Base-by-base conservation (phyloP, 92 coral and sea anemone species). In the Metridium senile region DNA sequence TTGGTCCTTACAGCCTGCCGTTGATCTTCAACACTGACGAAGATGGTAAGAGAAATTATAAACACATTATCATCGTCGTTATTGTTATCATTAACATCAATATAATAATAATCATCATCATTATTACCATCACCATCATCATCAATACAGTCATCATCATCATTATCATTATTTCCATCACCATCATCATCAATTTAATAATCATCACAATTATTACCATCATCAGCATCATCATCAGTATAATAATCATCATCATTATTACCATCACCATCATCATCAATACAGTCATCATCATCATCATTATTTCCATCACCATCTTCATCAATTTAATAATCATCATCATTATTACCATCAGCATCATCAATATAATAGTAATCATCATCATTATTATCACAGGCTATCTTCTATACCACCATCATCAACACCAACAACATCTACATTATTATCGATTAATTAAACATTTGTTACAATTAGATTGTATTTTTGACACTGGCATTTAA, bases 1-100 rank as follows among this genome's bases (percentile, higher is more conserved):
- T 45, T 16, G 97, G 93, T 4, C 90, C 89, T 4, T 89, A 87
- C 47, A 92, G 97, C 65, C 47, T 75, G 3, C 85, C 88, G 2
- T 54, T 79, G 30, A 33, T 70, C 22, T 86, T 85, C 64, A 72
- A 58, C 0, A 92, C 97, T 7, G 52, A 57, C 26, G 84, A 92
- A 86, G 97, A 84, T 74, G 93, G 97, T 92, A 53, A 74, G 88
- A n/a, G n/a, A 21, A 4, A 4, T 3, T 54, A 16, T 2, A 16
- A 54, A 20, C 17, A 3, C n/a, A 54, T 20, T 9, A 3, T 54
- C 61, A 2, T 21, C 2, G 3, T 54, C 17, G 49, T 39, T 39
- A 39, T 39, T 39, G 13, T 39, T 13, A 39, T 39, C 49, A 39
- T 39, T 13, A 39, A 4, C 49, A 39, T 13, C 49, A 39, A 4